Conservation (phyloP, 2,113 vertebrate species). For the Potamarius usumacintae region DNA sequence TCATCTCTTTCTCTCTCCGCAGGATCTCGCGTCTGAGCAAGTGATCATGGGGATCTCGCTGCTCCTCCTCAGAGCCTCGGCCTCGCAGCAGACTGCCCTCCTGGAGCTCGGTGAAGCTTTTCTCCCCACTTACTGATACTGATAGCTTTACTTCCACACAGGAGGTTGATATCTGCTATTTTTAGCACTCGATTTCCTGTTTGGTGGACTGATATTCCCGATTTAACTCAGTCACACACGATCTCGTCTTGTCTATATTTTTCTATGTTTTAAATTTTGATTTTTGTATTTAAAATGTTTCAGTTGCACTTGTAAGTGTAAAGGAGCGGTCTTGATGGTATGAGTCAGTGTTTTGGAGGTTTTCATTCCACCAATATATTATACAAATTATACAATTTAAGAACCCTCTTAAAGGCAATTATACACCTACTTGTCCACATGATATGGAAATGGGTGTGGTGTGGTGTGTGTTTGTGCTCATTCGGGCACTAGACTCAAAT, state of each 20-base stretch:
- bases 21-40: constrained; percentile 82
- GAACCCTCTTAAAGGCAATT: not conserved
- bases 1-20: constrained; percentile 38
- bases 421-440: not conserved
- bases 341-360: not conserved
- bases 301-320: not conserved
- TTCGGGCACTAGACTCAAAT: not conserved
- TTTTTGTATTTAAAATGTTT: not conserved
- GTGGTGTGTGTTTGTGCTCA: not conserved
- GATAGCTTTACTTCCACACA: not conserved
- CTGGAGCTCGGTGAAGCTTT: constrained; percentile 82
- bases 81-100: constrained; percentile 82
- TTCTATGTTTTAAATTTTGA: not conserved
- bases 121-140: constrained; percentile 4
- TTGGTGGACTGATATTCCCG: not conserved
- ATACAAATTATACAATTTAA: not conserved
- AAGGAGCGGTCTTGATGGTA: not conserved
- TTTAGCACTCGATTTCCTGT: not conserved
- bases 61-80: constrained; percentile 80
- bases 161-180: constrained; percentile 1
- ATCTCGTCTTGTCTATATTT: not conserved
- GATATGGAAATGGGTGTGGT: not conserved
- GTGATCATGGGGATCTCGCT: constrained; percentile 78
- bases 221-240: not conserved
- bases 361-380: not conserved